Conservation (phyloP, 1,140 invertebrate species). For the Caenorhabditis latens region DNA sequence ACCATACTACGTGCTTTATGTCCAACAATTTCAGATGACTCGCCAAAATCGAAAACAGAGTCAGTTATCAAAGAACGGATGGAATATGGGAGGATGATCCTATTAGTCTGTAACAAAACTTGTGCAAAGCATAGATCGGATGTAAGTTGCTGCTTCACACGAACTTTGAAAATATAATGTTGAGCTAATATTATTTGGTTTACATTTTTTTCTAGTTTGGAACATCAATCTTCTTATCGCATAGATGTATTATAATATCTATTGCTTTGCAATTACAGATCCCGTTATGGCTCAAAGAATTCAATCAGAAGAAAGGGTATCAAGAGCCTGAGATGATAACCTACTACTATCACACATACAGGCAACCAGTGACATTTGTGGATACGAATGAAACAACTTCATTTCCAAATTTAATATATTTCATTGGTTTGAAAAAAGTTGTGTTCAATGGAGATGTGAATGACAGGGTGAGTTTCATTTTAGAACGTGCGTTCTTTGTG, state of each 20-base stretch:
- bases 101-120: constrained; percentile 33
- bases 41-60: constrained; percentile 35
- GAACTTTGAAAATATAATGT: not conserved
- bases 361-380: constrained; percentile 22
- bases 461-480: constrained; percentile 1
- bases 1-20: too few relatives aligned
- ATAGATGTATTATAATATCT: not conserved
- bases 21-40: constrained; percentile 19
- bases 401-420: constrained; percentile 34
- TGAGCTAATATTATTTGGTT: not conserved
- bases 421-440: not conserved
- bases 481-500: too few relatives aligned
- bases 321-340: constrained; percentile 18
- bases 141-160: not conserved
- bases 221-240: not conserved
- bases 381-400: constrained; percentile 19
- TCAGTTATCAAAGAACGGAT: constrained; percentile 33
- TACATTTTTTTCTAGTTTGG: not conserved
- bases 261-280: not conserved
- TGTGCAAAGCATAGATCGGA: constrained; percentile 39
- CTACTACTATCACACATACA: constrained; percentile 37
- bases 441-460: constrained; percentile 41
- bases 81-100: constrained; percentile 44
- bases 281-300: constrained; percentile 14
- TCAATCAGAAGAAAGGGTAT: constrained; percentile 40